phyloP scores from a whole-genome alignment of 2,888 invertebrate genomes.

The Falcaria lacertinaria region DNA sequence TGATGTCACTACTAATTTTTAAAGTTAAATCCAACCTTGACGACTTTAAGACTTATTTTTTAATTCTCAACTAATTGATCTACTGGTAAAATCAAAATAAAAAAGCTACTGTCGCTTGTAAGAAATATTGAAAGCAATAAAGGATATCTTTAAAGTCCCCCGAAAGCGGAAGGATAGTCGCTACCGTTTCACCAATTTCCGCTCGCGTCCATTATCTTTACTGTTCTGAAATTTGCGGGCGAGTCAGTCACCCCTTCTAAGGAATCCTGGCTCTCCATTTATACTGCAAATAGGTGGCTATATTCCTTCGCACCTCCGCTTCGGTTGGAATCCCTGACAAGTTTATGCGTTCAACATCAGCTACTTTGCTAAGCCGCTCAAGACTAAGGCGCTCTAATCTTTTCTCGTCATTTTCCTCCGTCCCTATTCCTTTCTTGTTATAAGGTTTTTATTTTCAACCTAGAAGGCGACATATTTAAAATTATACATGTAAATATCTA shows the following conservation, averaged over 20 bases:
- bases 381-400: not conserved
- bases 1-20: too few relatives aligned
- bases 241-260: not conserved
- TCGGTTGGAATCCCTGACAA: not conserved
- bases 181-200: constrained; percentile 21
- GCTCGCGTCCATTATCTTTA: constrained; percentile 34
- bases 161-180: constrained; percentile 2
- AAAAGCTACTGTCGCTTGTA: not conserved
- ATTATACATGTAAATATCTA: too few relatives aligned
- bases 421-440: not conserved
- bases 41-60: too few relatives aligned
- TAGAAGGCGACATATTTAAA: too few relatives aligned
- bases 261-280: constrained; percentile 22
- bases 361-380: not conserved
- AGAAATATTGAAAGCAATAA: not conserved
- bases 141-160: constrained; percentile 9
- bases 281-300: constrained; percentile 17
- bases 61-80: not conserved
- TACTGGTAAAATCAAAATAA: not conserved
- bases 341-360: constrained; percentile 1
- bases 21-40: too few relatives aligned
- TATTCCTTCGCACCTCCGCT: constrained; percentile 2
- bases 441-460: not conserved
- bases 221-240: constrained; percentile 29
- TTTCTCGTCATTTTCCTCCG: constrained; percentile 1